phyloP scores from a whole-genome alignment of 2,113 vertebrate species.

The Oostethus manadensis region DNA sequence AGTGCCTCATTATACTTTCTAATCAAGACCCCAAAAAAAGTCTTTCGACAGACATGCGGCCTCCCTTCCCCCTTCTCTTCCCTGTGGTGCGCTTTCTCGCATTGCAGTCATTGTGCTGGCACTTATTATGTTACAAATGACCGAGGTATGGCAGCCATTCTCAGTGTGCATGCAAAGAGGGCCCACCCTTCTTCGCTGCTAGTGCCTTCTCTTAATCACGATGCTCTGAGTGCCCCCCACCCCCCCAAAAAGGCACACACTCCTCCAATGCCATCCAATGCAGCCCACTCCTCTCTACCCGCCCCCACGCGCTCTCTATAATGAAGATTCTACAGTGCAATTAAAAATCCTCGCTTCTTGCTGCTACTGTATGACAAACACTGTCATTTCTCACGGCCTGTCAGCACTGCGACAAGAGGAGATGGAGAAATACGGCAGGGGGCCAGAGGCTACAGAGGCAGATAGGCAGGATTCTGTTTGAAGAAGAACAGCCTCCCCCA shows the following conservation, averaged over 20 bases:
- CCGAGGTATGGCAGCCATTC: constrained; percentile 97
- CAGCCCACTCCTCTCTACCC: constrained; percentile 45
- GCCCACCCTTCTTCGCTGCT: constrained; percentile 79
- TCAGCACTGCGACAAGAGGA: constrained; percentile 58
- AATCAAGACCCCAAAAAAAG: constrained; percentile 80
- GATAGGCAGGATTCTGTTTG: constrained; percentile 53
- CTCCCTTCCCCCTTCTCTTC: constrained; percentile 83
- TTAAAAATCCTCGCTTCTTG: constrained; percentile 89
- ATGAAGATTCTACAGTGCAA: constrained; percentile 98
- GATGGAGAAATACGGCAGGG: constrained; percentile 67
- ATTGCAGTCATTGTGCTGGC: constrained; percentile 96
- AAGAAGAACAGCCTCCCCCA: constrained; percentile 41
- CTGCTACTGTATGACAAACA: constrained; percentile 75
- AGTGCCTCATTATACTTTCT: constrained; percentile 89
- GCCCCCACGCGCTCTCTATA: constrained; percentile 87
- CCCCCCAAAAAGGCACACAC: neutral
- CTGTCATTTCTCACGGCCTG: constrained; percentile 67
- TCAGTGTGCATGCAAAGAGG: constrained; percentile 86
- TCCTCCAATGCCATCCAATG: constrained; percentile 33
- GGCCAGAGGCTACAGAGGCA: constrained; percentile 54
- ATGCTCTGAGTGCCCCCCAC: constrained; percentile 74
- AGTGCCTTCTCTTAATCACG: constrained; percentile 84
- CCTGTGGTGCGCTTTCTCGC: constrained; percentile 79
- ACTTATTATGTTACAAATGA: constrained; percentile 99
- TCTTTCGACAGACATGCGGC: constrained; percentile 84